Percentiles rank a stretch among this genome's conserved stretches.
phyloP scores from a whole-genome alignment of 2,888 invertebrate species.

The Lucinisca nassula region DNA sequence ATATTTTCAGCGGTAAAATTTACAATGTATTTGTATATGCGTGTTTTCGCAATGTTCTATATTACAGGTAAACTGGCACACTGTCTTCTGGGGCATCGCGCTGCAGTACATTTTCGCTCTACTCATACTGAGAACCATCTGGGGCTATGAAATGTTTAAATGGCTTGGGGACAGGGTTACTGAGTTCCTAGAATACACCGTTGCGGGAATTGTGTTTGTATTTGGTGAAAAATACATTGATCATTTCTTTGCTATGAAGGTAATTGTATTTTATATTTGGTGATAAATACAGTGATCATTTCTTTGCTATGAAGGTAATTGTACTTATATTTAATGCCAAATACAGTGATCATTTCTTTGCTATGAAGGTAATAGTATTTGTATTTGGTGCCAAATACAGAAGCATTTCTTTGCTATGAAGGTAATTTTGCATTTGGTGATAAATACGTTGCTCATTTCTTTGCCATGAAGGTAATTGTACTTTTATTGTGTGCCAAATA shows the following conservation, averaged over 20 bases:
- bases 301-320: conserved; percentile 95
- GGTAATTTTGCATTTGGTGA: conserved; percentile 94
- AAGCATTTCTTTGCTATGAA: conserved; percentile 94
- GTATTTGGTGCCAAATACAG: conserved; percentile 91
- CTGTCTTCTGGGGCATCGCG: conserved; percentile 93
- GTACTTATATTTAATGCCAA: conserved; percentile 92
- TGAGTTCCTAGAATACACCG: conserved; percentile 93
- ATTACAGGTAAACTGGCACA: conserved; percentile 91
- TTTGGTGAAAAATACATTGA: conserved; percentile 90
- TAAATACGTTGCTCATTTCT: conserved; percentile 89
- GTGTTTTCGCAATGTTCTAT: no score
- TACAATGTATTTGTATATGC: no score
- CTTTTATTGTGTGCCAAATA: conserved; percentile 91
- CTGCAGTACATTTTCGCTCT: conserved; percentile 93
- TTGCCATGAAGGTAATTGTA: conserved; percentile 95
- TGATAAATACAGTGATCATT: conserved; percentile 88
- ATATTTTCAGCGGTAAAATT: no score
- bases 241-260: conserved; percentile 95
- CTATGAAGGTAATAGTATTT: conserved; percentile 94
- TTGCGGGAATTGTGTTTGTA: conserved; percentile 95
- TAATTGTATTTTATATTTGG: no score
- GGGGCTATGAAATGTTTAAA: conserved; percentile 90
- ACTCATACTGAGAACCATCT: conserved; percentile 83
- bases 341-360: conserved; percentile 91
- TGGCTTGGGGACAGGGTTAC: conserved; percentile 92